A percentile compares a stretch with the other conserved stretches of the same genome.
Evolutionary conservation across 2,888 invertebrate species (phyloP).

Genomic region (Biston stratarius): DNA sequence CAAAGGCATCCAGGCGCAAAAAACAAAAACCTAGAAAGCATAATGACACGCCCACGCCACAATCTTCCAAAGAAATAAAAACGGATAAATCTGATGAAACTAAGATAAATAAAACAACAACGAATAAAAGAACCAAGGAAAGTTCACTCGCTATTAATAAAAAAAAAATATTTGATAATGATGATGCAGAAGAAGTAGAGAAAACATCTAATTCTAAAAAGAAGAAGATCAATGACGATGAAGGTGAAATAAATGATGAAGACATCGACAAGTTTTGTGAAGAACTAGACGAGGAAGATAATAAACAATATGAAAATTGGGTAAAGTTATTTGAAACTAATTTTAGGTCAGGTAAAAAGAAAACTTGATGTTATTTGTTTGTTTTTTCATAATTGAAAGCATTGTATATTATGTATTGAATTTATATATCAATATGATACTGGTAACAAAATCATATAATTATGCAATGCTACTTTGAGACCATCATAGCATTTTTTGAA

Average conservation of each 20-base stretch:
- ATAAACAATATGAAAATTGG: slow-evolving; percentile 76
- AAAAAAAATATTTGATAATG: slow-evolving; percentile 54
- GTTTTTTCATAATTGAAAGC: no score
- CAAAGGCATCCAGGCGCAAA: slow-evolving; percentile 4
- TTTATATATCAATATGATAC: no score
- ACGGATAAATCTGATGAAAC: slow-evolving; percentile 4
- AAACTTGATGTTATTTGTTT: slow-evolving; percentile 24
- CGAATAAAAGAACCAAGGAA: slow-evolving; percentile 36
- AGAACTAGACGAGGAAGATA: slow-evolving; percentile 74
- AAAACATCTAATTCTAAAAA: slow-evolving; percentile 31
- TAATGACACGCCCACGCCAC: neutral
- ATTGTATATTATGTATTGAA: no score
- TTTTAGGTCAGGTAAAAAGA: slow-evolving; percentile 65
- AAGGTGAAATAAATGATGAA: slow-evolving; percentile 72
- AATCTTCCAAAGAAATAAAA: slow-evolving; percentile 7
- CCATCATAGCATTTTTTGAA: no score
- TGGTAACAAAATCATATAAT: no score
- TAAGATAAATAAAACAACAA: slow-evolving; percentile 31
- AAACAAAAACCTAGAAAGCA: slow-evolving; percentile 11
- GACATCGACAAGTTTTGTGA: slow-evolving; percentile 80
- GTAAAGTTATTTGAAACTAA: slow-evolving; percentile 76
- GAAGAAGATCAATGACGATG: slow-evolving; percentile 55
- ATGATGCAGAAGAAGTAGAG: slow-evolving; percentile 46
- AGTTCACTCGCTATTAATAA: slow-evolving; percentile 40
- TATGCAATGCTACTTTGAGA: no score